phyloP scores from a whole-genome alignment of 2,113 vertebrate genomes.

The Nicator chloris region DNA sequence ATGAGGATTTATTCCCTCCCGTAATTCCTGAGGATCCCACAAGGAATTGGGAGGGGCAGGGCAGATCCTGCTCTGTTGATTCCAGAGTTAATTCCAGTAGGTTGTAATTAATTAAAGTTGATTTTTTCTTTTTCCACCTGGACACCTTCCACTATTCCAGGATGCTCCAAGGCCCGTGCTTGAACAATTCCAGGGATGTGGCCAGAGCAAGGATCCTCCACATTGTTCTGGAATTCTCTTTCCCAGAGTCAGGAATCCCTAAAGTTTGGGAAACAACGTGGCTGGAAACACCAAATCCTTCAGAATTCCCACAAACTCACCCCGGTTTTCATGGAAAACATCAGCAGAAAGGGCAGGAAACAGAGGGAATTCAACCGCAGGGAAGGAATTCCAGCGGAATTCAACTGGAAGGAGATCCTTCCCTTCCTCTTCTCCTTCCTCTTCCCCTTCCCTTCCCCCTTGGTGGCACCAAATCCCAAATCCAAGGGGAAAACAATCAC shows the following conservation, averaged over 20 bases:
- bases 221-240: not conserved
- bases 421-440: not conserved
- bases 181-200: not conserved
- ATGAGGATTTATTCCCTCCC: not conserved
- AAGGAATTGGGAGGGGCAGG: not conserved
- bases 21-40: not conserved
- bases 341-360: not conserved
- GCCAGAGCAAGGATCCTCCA: not conserved
- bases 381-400: not conserved
- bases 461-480: not conserved
- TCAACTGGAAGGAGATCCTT: not conserved
- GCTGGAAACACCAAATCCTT: not conserved
- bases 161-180: not conserved
- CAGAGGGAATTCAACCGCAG: not conserved
- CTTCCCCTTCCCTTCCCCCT: not conserved
- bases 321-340: not conserved
- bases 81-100: not conserved
- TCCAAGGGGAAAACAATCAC: fast-evolving
- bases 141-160: not conserved
- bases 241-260: not conserved
- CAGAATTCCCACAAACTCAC: not conserved
- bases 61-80: not conserved
- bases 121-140: not conserved
- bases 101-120: not conserved
- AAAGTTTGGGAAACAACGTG: not conserved